phyloP scores from a whole-genome alignment of 2,113 vertebrate species.

The Porphyrio hochstetteri region DNA sequence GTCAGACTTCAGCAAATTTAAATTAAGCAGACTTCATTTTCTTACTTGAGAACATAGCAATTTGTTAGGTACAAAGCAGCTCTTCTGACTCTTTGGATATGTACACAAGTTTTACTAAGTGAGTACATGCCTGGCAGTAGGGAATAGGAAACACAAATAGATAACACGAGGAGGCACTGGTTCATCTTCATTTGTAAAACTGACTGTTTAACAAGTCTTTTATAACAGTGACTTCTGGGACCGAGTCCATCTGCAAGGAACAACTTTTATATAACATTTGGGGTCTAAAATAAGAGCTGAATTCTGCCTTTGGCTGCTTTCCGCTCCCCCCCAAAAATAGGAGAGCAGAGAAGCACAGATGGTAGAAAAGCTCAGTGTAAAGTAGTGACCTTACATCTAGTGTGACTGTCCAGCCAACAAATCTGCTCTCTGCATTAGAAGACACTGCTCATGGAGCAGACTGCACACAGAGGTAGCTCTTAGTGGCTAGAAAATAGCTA shows the following conservation, averaged over 20 bases:
- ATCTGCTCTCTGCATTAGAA: not conserved
- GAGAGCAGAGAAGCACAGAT: slow-evolving; percentile 17
- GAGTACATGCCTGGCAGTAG: not conserved
- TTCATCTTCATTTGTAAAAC: not conserved
- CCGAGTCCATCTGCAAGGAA: not conserved
- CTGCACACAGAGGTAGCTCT: not conserved
- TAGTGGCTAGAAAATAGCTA: not conserved
- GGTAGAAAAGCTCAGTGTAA: slow-evolving; percentile 3
- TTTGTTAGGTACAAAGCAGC: not conserved
- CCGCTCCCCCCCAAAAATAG: not conserved
- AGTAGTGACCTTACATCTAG: not conserved
- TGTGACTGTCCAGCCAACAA: not conserved
- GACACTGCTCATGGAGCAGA: not conserved
- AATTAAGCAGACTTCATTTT: not conserved
- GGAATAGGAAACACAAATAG: not conserved
- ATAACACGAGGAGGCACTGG: not conserved
- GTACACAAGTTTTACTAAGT: not conserved
- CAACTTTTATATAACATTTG: slow-evolving; percentile 2
- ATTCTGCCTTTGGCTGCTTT: not conserved
- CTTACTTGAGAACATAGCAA: not conserved
- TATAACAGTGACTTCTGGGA: not conserved
- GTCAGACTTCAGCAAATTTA: not conserved
- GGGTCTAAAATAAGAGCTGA: slow-evolving; percentile 48
- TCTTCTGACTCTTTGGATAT: not conserved
- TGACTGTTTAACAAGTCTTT: not conserved